phyloP scores from a whole-genome alignment of 2,888 invertebrate species.

The Odiellus spinosus region DNA sequence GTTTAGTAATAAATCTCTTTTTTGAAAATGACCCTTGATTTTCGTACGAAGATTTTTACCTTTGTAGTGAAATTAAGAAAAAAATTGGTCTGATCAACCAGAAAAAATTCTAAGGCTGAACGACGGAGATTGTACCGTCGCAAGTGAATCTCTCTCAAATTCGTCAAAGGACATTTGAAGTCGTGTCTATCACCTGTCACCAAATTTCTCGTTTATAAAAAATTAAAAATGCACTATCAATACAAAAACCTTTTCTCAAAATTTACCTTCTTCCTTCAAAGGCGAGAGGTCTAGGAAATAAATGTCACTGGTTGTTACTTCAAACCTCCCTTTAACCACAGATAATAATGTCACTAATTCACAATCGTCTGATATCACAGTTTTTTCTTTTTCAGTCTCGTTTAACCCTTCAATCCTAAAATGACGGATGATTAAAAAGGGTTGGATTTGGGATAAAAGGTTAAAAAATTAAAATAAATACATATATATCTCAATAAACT shows the following conservation, averaged over 20 bases:
- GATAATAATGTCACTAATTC: constrained; percentile 44
- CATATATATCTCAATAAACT: no score
- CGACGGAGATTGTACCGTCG: constrained; percentile 44
- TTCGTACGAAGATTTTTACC: no score
- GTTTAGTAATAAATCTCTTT: no score
- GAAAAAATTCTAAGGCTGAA: constrained; percentile 47
- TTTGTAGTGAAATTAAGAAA: constrained; percentile 46
- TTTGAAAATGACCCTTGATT: no score
- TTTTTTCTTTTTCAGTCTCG: constrained; percentile 38
- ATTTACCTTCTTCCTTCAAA: constrained; percentile 33
- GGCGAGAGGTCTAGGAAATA: constrained; percentile 43
- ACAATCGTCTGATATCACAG: constrained; percentile 43
- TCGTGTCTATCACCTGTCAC: constrained; percentile 23
- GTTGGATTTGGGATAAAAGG: no score
- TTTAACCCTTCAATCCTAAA: constrained; percentile 7
- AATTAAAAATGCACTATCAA: constrained; percentile 4
- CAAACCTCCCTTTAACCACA: constrained; percentile 42
- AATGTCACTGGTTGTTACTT: constrained; percentile 42
- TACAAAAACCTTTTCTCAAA: background rate
- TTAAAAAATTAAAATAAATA: no score
- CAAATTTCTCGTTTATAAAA: constrained; percentile 4
- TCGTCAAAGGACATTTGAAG: constrained; percentile 38
- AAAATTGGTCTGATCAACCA: constrained; percentile 47
- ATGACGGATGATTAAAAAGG: background rate
- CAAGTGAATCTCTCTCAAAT: constrained; percentile 45